Base-by-base conservation (phyloP, 2,888 invertebrate genomes). In the Caenorhabditis sp. region DNA sequence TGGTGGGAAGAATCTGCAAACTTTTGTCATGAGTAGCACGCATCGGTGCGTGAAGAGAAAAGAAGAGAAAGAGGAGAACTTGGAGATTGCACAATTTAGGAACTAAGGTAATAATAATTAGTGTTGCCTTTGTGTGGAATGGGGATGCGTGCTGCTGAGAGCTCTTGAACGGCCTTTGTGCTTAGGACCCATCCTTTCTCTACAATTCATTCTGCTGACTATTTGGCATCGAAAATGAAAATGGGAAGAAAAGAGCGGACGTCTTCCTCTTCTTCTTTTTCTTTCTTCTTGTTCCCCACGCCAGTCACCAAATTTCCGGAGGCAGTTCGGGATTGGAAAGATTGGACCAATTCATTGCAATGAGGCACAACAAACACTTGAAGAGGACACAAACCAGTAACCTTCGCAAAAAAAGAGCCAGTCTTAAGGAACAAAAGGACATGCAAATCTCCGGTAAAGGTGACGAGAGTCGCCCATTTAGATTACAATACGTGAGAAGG, bases 101-200 rank as follows among this genome's bases (percentile, higher is more conserved):
- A 78, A 70, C 58, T 51, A 67, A 79, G 79, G 79, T 79, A 79
- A 79, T 79, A 67, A 79, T 79, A 79, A 79, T 79, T 79, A 79
- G 70, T 71, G 71, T 65, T 71, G 71, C 60, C 71, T 71, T 79
- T 79, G 79, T 79, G 65, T 56, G 50, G n/a, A 6, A 32, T 32
- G 32, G 40, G 20, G 76, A 77, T 68, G 76, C 65, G 67, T 67
- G 62, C 60, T 62, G 64, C 60, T 62, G 64, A 77, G 69, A 77
- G 70, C 76, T 76, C 76, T 76, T 68, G 67, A 76, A 76, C 67
- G 76, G 47, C 44, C 76, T 76, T 76, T 76, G 76, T 76, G 60
- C 67, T 32, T 32, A 9, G 32, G 32, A 32, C 32, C 58, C 28
- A 37, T 35, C 35, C 22, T 44, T 62, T 55, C 55, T 28, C 11